Evolutionary conservation across 1,140 invertebrate genomes (phyloP), one percentile per base, ranked within the genome.

Genomic region (Conopomorpha cramerella): DNA sequence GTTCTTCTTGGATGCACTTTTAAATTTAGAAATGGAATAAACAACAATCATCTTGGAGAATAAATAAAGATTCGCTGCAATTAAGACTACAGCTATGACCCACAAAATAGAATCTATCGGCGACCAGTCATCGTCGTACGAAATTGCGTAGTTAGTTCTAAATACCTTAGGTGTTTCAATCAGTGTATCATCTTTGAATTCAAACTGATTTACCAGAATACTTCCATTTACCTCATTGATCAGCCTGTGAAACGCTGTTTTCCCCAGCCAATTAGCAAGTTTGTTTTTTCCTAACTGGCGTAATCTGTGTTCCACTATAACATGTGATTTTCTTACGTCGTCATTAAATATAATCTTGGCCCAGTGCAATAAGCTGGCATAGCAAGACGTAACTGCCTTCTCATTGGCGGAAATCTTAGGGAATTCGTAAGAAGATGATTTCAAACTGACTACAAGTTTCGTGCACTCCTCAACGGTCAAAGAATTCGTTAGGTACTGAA

Each of bases 251-350:
- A 85, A 86, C 2, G 81, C 76, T 2, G 74, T 79, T 38, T 58
- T 78, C 6, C 82, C 80, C 1, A 86, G 45, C 82, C 83, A 85
- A 51, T 84, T 71, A 1, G 84, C 82, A 38, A 86, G 45, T 41
- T 83, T 73, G 3, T 45, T 42, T 46, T 73, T 80, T 41, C 73
- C 76, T 30, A 86, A 57, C 65, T 85, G 82, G 16, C 78, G 64
- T 7, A 86, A 48, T 41, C 82, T 71, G 23, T 71, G 77, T 18
- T 57, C 55, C 4, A 86, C 35, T 15, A 60, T 35, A 43, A 80
- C 76, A 41, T 86, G 83, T 10, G 78, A 81, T 43, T 79, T 72
- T 1, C 79, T 78, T 44, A 57, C 65, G 1, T 82, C 84, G 49
- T 80, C 76, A 23, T 82, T 84, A n/a, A n/a, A n/a, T n/a, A n/a